A percentile compares a stretch with the other conserved stretches of the same genome.
Conservation (phyloP, 2,888 invertebrate genomes). For the Malachius bipustulatus region DNA sequence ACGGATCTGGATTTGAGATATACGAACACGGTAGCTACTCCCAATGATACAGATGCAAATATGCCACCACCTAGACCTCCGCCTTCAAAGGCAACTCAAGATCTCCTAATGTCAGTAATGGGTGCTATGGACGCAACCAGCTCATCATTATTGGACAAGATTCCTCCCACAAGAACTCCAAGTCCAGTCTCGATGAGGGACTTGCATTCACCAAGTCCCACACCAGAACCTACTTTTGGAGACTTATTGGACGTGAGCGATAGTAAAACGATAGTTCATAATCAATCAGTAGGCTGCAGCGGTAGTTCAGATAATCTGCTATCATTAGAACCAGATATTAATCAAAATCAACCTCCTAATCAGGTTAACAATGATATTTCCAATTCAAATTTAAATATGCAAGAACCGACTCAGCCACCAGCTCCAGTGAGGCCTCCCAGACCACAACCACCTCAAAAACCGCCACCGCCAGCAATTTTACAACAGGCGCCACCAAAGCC, state of each 20-base stretch:
- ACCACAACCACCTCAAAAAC: conserved; percentile 27
- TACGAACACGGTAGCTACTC: conserved; percentile 27
- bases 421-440: conserved; percentile 25
- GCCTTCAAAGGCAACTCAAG: conserved; percentile 70
- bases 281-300: conserved; percentile 7
- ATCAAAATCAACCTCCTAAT: conserved; percentile 33
- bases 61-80: conserved; percentile 44
- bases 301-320: conserved; percentile 20
- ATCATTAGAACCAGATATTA: conserved; percentile 34
- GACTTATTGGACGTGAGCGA: conserved; percentile 54
- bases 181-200: conserved; percentile 76
- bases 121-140: conserved; percentile 83
- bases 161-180: conserved; percentile 75
- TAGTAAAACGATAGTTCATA: conserved; percentile 15
- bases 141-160: conserved; percentile 67
- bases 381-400: no score
- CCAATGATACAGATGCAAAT: conserved; percentile 22
- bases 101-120: conserved; percentile 72
- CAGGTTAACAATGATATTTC: conserved; percentile 40
- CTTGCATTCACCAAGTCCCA: conserved; percentile 75
- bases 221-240: conserved; percentile 53
- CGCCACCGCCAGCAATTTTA: conserved; percentile 25
- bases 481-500: conserved; percentile 31
- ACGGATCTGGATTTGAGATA: conserved; percentile 35
- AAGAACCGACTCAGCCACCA: conserved; percentile 35